Conservation (phyloP, 2,888 invertebrate genomes). For the Oligia latruncula region DNA sequence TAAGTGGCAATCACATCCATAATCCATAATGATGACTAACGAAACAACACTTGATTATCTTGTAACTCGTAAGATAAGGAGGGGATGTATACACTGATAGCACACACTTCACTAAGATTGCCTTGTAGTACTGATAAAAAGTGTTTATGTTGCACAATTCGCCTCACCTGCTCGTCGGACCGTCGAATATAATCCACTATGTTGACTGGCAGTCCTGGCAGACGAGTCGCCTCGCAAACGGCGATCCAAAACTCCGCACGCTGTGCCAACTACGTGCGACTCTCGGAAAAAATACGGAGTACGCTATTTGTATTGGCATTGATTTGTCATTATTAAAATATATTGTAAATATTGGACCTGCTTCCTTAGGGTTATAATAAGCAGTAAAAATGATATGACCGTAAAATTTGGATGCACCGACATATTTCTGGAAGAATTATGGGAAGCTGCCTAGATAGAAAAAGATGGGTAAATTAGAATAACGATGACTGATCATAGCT, state of each 20-base stretch:
- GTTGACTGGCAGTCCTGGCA: conserved; percentile 52
- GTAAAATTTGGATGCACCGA: not conserved
- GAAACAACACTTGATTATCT: conserved; percentile 22
- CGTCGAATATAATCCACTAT: conserved; percentile 50
- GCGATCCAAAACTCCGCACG: conserved; percentile 41
- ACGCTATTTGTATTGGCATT: conserved; percentile 31
- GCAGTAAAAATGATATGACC: not conserved
- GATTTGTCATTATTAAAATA: conserved; percentile 20
- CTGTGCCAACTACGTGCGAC: conserved; percentile 47
- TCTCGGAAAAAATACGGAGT: conserved; percentile 43
- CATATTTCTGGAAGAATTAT: not conserved
- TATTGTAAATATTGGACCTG: not conserved
- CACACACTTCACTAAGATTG: conserved; percentile 39
- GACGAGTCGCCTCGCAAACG: conserved; percentile 12
- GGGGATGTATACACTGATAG: conserved; percentile 23
- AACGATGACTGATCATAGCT: not conserved
- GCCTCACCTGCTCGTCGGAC: conserved; percentile 52
- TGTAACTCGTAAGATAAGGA: conserved; percentile 27
- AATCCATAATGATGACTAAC: conserved; percentile 23
- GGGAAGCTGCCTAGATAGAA: not conserved
- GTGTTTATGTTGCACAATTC: conserved; percentile 28
- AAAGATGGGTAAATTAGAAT: not conserved
- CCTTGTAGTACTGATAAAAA: conserved; percentile 9
- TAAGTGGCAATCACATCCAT: conserved; percentile 17
- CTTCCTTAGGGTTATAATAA: not conserved